Evolutionary conservation across 2,113 vertebrate species (phyloP), one percentile per base, ranked within the genome.

Genomic region (Sclerurus mexicanus): DNA sequence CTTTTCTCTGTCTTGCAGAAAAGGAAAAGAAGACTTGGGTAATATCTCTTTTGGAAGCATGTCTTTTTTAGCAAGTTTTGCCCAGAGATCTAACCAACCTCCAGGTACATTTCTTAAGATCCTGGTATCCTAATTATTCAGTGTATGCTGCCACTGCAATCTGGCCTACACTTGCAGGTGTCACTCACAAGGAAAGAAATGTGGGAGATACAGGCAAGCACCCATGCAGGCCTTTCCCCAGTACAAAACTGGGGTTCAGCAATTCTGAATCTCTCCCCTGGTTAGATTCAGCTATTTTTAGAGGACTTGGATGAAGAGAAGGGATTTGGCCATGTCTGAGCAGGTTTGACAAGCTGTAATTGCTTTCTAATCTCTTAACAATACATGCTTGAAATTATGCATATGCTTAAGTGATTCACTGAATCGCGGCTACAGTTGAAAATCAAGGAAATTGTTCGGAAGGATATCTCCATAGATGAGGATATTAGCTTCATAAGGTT

Each of bases 351-450:
- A 95, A 93, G 83, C 68, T 67, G 40, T 96, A 96, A 96, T 95
- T 96, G 89, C 91, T 92, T 95, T 86, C 56, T 96, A 97, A 96
- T 93, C 96, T 92, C 93, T 81, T 90, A 95, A 95, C 96, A 97
- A 95, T 97, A 55, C 68, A 50, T 40, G 33, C 33, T 92, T 86
- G 73, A 84, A 95, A 80, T 88, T 85, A 89, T 95, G 94, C 94
- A 91, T 77, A 53, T 27, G 33, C 37, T 91, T 91, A 93, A 93
- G 30, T 67, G 72, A 89, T 84, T 80, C 0, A 0, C 59, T 91
- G 44, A 66, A 80, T 37, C 83, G 39, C 35, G 40, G 19, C 37
- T 92, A 33, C 50, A 28, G 68, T 22, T 59, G 42, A 88, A 92
- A 93, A 96, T 78, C 47, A 69, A 77, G 64, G 4, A 84, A 88